These are phyloP conservation scores for Hippocampus comes DNA, from an alignment of 2,113 vertebrate genomes.

Conservation along the genomic window DNA sequence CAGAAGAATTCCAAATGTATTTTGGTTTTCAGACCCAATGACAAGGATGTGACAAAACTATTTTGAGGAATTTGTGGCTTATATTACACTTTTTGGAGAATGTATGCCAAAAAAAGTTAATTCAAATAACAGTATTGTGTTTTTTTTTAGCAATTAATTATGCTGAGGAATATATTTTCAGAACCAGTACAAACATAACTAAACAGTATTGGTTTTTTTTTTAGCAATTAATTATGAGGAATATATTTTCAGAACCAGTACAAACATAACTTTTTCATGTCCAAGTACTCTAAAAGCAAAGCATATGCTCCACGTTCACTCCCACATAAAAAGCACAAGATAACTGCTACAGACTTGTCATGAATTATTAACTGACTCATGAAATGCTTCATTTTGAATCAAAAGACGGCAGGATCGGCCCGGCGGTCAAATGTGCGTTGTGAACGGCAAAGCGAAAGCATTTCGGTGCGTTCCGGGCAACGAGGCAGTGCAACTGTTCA, in stretches of 20 bases:
- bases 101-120: too few relatives aligned
- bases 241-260: background rate
- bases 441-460: conserved; percentile 33
- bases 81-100: too few relatives aligned
- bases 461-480: conserved; percentile 34
- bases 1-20: background rate
- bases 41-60: too few relatives aligned
- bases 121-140: too few relatives aligned
- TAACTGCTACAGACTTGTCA: too few relatives aligned
- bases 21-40: background rate
- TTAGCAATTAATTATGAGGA: background rate
- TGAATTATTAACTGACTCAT: background rate
- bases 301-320: background rate
- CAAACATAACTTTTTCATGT: background rate
- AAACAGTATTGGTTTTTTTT: too few relatives aligned
- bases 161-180: background rate
- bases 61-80: too few relatives aligned
- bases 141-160: background rate
- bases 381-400: background rate
- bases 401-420: background rate
- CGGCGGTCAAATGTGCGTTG: background rate
- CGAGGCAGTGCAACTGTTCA: conserved; percentile 30
- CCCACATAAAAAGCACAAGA: background rate
- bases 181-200: background rate
- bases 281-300: background rate